Base-by-base conservation (phyloP, 2,797 vertebrate genomes). In the Cyprinodon diabolis region DNA sequence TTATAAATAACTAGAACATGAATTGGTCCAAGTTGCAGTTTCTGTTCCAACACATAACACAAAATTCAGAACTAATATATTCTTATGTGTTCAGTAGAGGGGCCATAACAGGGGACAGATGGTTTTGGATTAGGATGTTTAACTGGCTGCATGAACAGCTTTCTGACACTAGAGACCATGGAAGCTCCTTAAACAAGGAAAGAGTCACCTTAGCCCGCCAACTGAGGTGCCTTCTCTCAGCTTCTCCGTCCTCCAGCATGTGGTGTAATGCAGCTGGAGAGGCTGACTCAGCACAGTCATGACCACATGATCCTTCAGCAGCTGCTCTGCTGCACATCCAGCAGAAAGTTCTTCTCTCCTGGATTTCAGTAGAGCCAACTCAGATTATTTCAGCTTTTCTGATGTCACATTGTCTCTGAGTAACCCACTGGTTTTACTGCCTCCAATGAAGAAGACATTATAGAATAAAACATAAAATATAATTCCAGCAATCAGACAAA, bases 281-380 rank as follows among this genome's bases (percentile, higher is more conserved):
- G 74, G 69, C 76, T 84, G 77, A 87, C 72, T 87, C 89, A 91
- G 91, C 86, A 80, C 73, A 40, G 57, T 79, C 25, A 6, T 0
- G 48, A 45, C 51, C 6, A 57, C 69, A 56, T 49, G 17, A 47
- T 51, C 69, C 57, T 80, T 21, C 19, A 8, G 66, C 68, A 68
- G 58, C 69, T 43, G 62, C 0, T 35, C 52, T 55, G 35, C 75
- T 60, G 40, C 40, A 77, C 35, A 69, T 14, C n/a, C 65, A 49
- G 45, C 45, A 68, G 13, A 23, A 57, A 69, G 47, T 49, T 40
- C 40, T 69, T 2, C 51, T 51, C 12, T 12, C 7, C 35, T 43
- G 35, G 58, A 35, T 40, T 23, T 66, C 43, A 66, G 43, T 8
- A 66, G 17, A 19, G 37, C 58, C 37, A 21, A 30, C 58, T 62